Evolutionary conservation across 2,113 vertebrate species (phyloP).

Genomic region (Malaclemys terrapin): DNA sequence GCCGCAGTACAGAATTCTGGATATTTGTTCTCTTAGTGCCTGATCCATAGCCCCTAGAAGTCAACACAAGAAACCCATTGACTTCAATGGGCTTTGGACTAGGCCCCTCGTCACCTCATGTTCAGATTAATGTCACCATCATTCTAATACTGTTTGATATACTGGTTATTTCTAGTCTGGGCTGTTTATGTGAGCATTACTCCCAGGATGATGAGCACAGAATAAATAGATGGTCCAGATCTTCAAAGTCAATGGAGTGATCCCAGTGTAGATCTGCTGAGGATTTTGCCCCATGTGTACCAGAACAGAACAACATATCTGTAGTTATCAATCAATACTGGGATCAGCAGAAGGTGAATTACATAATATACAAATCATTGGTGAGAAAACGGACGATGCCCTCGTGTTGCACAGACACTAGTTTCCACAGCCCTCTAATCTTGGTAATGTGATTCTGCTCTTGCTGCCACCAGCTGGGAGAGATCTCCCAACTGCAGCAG

Average conservation of each 20-base stretch:
- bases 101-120: neutral
- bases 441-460: neutral
- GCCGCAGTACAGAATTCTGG: neutral
- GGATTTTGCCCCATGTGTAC: neutral
- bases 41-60: neutral
- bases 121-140: neutral
- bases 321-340: neutral
- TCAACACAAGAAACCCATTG: neutral
- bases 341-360: neutral
- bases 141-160: accelerated
- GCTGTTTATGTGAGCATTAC: neutral
- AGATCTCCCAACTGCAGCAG: neutral
- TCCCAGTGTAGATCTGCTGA: neutral
- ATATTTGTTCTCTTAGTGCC: neutral
- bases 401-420: neutral
- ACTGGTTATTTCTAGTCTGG: neutral
- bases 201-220: neutral
- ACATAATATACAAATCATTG: neutral
- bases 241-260: neutral
- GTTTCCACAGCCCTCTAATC: neutral
- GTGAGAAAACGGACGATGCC: neutral
- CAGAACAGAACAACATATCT: accelerated
- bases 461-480: neutral
- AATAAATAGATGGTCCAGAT: neutral
- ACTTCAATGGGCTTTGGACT: neutral